These are phyloP conservation scores for Henricia sp. DNA, from an alignment of 53 echinoderm and acorn worm species.

Conservation along the genomic window DNA sequence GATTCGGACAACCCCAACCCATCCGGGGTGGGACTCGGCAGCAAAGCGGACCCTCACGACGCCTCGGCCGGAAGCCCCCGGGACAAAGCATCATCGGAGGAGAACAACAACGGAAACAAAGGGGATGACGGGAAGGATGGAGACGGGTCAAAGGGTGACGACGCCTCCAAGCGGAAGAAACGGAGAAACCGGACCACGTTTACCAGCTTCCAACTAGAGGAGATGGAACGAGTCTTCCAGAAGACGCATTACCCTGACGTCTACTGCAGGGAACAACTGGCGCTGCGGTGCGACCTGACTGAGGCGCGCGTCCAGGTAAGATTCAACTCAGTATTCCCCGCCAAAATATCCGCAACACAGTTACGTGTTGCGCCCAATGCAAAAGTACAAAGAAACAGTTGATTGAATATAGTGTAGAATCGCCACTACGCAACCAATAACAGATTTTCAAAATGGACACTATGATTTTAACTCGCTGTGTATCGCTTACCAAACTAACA, in stretches of 20 bases:
- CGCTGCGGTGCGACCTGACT: slow-evolving; percentile 92
- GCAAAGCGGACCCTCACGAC: slow-evolving; percentile 37
- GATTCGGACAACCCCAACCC: slow-evolving; percentile 44
- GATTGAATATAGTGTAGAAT: no score
- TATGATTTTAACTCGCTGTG: no score
- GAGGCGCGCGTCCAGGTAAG: slow-evolving; percentile 99
- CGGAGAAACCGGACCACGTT: slow-evolving; percentile 96
- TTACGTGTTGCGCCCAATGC: no score
- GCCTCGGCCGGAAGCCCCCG: slow-evolving; percentile 39
- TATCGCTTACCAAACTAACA: no score
- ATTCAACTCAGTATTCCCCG: background rate
- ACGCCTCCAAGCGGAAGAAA: slow-evolving; percentile 95
- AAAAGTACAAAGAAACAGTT: no score
- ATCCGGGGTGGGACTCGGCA: slow-evolving; percentile 39
- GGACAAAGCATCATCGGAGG: slow-evolving; percentile 69
- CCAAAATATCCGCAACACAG: no score
- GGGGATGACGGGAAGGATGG: slow-evolving; percentile 88
- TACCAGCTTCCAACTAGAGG: slow-evolving; percentile 97
- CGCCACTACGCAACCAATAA: no score
- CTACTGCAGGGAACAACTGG: slow-evolving; percentile 94
- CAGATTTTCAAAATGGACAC: no score
- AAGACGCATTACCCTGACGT: slow-evolving; percentile 98
- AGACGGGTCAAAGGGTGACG: slow-evolving; percentile 64
- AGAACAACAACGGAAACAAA: slow-evolving; percentile 81
- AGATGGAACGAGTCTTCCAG: slow-evolving; percentile 99